These are phyloP conservation scores for Bombus ignitus DNA, from an alignment of 1,140 invertebrate species.

Conservation along the genomic window DNA sequence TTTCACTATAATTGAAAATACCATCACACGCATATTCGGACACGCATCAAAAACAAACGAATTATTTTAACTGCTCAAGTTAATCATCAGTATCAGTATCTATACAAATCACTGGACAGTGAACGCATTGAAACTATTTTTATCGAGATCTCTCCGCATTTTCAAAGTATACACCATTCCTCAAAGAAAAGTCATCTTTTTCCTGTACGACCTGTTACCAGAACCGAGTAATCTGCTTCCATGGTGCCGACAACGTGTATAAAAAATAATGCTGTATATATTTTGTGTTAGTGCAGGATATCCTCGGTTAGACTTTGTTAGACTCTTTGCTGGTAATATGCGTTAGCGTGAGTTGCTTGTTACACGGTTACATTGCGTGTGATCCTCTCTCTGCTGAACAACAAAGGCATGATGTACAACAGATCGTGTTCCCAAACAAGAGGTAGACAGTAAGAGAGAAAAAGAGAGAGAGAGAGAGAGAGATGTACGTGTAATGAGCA, in stretches of 20 bases:
- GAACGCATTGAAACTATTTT: background rate
- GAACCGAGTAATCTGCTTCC: background rate
- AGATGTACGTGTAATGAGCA: conserved; percentile 35
- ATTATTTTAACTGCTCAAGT: too few species aligned
- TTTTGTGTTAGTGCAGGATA: conserved; percentile 63
- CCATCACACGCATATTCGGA: too few species aligned
- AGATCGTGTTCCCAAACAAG: background rate
- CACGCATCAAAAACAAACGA: background rate
- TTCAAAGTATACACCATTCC: background rate
- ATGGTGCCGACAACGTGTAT: conserved; percentile 45
- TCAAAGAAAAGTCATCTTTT: background rate
- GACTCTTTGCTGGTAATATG: conserved; percentile 31
- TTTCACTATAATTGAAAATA: too few species aligned
- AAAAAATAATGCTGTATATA: conserved; percentile 27
- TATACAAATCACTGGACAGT: background rate
- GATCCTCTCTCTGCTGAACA: conserved; percentile 28
- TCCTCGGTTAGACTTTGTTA: conserved; percentile 64
- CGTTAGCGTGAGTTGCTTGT: conserved; percentile 51
- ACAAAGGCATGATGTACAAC: conserved; percentile 33
- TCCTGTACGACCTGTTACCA: background rate
- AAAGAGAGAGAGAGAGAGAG: background rate
- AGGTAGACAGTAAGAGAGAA: background rate
- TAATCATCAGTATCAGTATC: too few species aligned
- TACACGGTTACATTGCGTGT: conserved; percentile 50
- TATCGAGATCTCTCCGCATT: background rate